Evolutionary conservation across 2,113 vertebrate genomes (phyloP), one percentile per base, ranked within the genome.

Genomic region (Pomatostomus ruficeps): DNA sequence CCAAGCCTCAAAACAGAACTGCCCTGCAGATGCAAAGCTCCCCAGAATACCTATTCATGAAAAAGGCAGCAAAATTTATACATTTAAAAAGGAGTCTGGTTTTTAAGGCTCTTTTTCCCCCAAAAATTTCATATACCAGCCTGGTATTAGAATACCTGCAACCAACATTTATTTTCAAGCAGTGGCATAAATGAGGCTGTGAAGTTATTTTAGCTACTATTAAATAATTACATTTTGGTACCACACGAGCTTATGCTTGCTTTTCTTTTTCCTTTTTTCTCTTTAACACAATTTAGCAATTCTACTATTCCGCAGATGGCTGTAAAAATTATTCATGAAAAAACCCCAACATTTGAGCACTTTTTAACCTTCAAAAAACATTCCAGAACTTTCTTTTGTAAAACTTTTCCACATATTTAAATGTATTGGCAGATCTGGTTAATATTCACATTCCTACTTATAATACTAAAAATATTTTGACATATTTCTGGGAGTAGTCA

Each of bases 401-500:
- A 85, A 96, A 91, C 55, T 94, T 96, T 82, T 73, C n/a, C 1
- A 10, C 55, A 46, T 71, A 65, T 63, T 83, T 65, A 84, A 81
- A 78, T 72, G 16, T 31, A 88, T 94, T 67, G 67, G 57, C 49
- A 43, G 59, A 36, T 83, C 61, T 12, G 7, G 63, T 52, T 90
- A 89, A 84, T 59, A 59, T 76, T 78, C 25, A 92, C 83, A 91
- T 95, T 97, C 76, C 67, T 86, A 61, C 52, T 95, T 88, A 92
- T 96, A 95, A 85, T 70, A 93, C 54, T 82, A 89, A 95, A 96
- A 97, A 96, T 96, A 94, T 94, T 97, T 97, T 94, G 90, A 62
- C 91, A 67, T 96, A 95, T 96, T 97, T 97, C 85, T 95, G 79
- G 65, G 93, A 97, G 83, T 97, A 96, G 80, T 91, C 85, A 95